These are phyloP conservation scores for Psittacula cyanocephala DNA, from an alignment of 2,113 vertebrate genomes.

Conservation along the genomic window DNA sequence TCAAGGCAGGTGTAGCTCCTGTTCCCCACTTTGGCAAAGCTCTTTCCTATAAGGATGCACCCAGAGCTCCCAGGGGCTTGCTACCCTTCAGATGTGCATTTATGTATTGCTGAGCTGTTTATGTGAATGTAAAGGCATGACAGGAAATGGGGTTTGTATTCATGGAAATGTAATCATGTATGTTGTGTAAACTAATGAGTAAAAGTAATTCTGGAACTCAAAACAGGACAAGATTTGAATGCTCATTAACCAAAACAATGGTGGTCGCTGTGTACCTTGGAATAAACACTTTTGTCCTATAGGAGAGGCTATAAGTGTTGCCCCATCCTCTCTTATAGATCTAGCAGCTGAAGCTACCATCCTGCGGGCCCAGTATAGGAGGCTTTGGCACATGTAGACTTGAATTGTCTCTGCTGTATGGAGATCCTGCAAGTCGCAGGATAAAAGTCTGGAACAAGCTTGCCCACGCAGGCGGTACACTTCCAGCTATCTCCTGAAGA, in stretches of 20 bases:
- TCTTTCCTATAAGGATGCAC: not conserved
- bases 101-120: not conserved
- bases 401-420: not conserved
- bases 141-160: conserved; percentile 31
- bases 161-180: conserved; percentile 36
- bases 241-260: conserved; percentile 18
- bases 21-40: not conserved
- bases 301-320: not conserved
- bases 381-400: not conserved
- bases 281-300: not conserved
- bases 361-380: not conserved
- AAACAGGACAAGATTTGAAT: conserved; percentile 39
- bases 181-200: conserved; percentile 45
- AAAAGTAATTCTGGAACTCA: conserved; percentile 12
- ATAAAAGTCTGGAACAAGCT: not conserved
- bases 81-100: not conserved
- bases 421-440: not conserved
- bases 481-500: conserved; percentile 19
- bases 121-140: not conserved
- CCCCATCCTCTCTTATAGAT: not conserved
- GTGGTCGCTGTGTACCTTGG: not conserved
- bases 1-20: not conserved
- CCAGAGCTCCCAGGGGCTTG: not conserved
- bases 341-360: not conserved
- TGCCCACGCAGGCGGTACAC: not conserved